A percentile compares a stretch with the other conserved stretches of the same genome.
Evolutionary conservation across 2,888 invertebrate genomes (phyloP).

Genomic region (Campopleginae sp.): DNA sequence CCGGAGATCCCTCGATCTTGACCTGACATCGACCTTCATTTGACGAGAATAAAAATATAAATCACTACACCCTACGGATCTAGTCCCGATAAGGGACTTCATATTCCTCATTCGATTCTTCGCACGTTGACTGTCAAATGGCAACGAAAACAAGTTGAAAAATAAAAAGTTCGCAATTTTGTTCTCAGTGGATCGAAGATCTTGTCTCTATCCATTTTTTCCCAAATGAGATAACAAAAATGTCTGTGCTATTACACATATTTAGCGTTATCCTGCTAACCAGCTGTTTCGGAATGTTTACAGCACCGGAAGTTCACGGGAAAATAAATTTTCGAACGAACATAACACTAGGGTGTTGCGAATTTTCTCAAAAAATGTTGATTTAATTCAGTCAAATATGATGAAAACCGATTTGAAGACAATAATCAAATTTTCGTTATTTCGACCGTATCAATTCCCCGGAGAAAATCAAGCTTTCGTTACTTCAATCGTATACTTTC

Average conservation of each 20-base stretch:
- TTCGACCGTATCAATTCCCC: too few species aligned
- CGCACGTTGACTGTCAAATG: not conserved
- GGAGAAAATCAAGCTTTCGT: too few species aligned
- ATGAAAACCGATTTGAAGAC: too few species aligned
- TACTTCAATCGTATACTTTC: too few species aligned
- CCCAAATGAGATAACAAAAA: not conserved
- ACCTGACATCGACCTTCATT: conserved; percentile 61
- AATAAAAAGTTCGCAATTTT: not conserved
- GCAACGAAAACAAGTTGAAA: not conserved
- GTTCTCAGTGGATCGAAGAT: not conserved
- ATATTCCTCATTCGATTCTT: not conserved
- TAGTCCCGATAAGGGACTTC: not conserved
- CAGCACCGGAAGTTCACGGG: not conserved
- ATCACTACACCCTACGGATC: not conserved
- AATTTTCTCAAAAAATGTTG: not conserved
- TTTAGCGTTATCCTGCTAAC: not conserved
- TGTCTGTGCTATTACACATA: not conserved
- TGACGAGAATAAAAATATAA: conserved; percentile 7
- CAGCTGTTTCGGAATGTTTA: not conserved
- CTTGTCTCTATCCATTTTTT: not conserved
- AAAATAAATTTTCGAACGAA: not conserved
- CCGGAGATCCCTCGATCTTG: conserved; percentile 70
- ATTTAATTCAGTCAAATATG: too few species aligned
- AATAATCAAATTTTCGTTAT: too few species aligned
- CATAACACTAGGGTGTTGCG: not conserved